Base-by-base conservation (phyloP, 2,888 invertebrate genomes). In the Amphimallon solstitiale region DNA sequence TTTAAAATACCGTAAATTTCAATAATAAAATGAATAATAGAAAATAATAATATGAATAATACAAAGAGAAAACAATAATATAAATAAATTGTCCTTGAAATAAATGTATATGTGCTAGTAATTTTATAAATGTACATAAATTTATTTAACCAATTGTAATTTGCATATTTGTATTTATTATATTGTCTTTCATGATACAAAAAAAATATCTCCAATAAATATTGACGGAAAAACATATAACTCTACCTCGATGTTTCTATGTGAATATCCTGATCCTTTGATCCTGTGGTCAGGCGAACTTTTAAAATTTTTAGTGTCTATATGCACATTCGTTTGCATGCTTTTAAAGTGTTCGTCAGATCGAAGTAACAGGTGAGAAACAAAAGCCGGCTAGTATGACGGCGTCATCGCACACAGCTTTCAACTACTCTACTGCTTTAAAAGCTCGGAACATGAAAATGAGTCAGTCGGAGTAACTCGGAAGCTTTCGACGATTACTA, bases 251-350 rank as follows among this genome's bases (percentile, higher is more conserved):
- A 87, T 84, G 37, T 81, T 81, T 63, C 85, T 76, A 72, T 84
- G 74, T 6, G 74, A 69, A 62, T 75, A 82, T 49, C 79, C 79
- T 5, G 84, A 84, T 37, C 81, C 82, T 69, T 88, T 88, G 71
- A 82, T 83, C 70, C 88, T 85, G 72, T 88, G 90, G 69, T 89
- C 89, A 9, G 86, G 89, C 38, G 87, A 88, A 71, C 84, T 85
- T 48, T 89, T 85, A 63, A 90, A 82, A 74, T 85, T 87, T 81
- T 90, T 90, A 10, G 90, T 86, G 81, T 91, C 90, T 63, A 91
- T 90, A 81, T 90, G 90, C 73, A 90, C 90, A 82, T 90, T 90
- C 37, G 90, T 90, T 86, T 90, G 90, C 90, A 90, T 90, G 71
- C 68, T 78, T 71, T 29, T 29, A 29, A 29, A 29, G 3, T 34